Conservation (phyloP, 2,888 invertebrate species). For the Masnerella sp. region DNA sequence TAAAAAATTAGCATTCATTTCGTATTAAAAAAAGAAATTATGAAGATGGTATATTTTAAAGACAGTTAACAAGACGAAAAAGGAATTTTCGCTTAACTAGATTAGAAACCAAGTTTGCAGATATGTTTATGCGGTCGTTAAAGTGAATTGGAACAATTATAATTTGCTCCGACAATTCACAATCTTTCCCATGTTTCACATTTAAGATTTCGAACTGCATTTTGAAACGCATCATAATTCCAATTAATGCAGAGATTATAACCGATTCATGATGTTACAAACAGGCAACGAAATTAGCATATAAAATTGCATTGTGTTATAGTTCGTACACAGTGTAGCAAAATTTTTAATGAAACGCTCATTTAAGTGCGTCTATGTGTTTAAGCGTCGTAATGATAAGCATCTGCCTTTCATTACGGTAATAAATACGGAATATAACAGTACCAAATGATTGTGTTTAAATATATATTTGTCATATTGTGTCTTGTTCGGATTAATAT, state of each 20-base stretch:
- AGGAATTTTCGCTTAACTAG: conserved; percentile 2
- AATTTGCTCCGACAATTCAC: conserved; percentile 41
- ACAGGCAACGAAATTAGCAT: conserved; percentile 42
- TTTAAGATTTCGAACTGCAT: conserved; percentile 48
- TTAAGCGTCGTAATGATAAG: conserved; percentile 41
- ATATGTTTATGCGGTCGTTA: conserved; percentile 30
- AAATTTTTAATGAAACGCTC: conserved; percentile 52
- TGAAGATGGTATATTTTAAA: too few relatives aligned
- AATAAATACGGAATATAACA: conserved; percentile 46
- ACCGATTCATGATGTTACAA: conserved; percentile 48
- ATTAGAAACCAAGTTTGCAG: conserved; percentile 40
- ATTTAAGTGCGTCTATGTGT: conserved; percentile 41
- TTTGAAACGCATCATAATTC: conserved; percentile 46
- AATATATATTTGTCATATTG: conserved; percentile 46
- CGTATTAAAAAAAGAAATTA: too few relatives aligned
- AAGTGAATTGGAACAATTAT: conserved; percentile 54
- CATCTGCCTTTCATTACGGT: conserved; percentile 37
- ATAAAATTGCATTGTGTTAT: conserved; percentile 46
- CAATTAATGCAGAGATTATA: conserved; percentile 54
- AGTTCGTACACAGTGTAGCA: conserved; percentile 32
- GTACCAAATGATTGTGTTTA: conserved; percentile 51
- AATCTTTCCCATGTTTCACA: conserved; percentile 51
- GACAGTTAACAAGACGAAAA: too few relatives aligned
- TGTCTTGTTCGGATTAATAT: conserved; percentile 20
- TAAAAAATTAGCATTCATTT: too few relatives aligned